Evolutionary conservation across 2,113 vertebrate genomes (phyloP).

Genomic region (Motacilla tschutschensis): DNA sequence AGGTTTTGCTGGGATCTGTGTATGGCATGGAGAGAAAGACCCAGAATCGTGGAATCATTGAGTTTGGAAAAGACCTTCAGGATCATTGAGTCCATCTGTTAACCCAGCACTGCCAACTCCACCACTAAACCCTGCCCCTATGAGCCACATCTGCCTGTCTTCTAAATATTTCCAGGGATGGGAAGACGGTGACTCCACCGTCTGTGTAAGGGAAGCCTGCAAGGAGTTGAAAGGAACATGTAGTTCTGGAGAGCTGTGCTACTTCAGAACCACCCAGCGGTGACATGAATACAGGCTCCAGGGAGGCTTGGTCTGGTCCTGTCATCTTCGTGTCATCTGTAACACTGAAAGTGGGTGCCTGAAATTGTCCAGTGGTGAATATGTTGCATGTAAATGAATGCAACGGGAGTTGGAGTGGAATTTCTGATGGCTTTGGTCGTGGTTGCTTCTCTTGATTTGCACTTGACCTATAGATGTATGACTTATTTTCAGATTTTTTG

Average conservation of each 20-base stretch:
- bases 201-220: background rate
- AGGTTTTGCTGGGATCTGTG: background rate
- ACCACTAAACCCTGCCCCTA: background rate
- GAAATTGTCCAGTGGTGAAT: background rate
- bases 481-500: accelerated
- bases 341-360: background rate
- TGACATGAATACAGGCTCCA: background rate
- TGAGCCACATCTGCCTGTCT: background rate
- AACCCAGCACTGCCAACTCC: background rate
- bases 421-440: background rate
- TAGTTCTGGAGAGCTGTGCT: background rate
- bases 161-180: background rate
- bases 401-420: background rate
- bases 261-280: background rate
- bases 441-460: background rate
- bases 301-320: background rate
- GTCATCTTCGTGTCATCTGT: background rate
- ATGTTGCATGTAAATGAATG: background rate
- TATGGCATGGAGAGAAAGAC: background rate
- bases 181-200: background rate
- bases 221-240: background rate
- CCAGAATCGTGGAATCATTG: background rate
- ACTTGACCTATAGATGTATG: accelerated
- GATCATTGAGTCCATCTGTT: background rate
- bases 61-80: background rate